Percentiles rank a stretch among this genome's conserved stretches.
These are phyloP conservation scores for Cavia porcellus DNA, from an alignment of 2,113 vertebrate genomes.

Conservation along the genomic window DNA sequence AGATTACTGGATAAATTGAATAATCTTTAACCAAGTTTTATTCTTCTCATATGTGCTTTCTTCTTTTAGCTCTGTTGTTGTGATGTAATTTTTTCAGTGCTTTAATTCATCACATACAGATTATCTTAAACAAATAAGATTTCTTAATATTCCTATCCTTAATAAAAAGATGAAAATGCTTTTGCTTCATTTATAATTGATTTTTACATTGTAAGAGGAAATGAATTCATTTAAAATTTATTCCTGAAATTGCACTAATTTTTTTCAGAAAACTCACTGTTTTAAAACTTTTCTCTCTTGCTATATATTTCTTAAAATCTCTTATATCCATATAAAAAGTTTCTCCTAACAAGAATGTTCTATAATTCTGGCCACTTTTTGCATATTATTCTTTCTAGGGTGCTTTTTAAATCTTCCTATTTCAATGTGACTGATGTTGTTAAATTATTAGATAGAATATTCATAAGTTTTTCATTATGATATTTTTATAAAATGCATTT, in stretches of 20 bases:
- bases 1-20: not conserved
- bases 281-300: not conserved
- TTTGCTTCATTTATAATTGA: not conserved
- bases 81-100: not conserved
- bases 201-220: constrained; percentile 22
- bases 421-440: not conserved
- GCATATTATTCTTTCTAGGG: not conserved
- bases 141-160: constrained; percentile 12
- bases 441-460: not conserved
- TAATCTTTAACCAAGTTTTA: not conserved
- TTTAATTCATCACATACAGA: not conserved
- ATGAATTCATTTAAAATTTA: not conserved
- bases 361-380: not conserved
- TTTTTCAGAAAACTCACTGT: not conserved
- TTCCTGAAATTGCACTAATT: constrained; percentile 16
- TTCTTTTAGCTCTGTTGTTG: not conserved
- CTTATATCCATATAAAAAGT: not conserved
- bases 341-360: not conserved
- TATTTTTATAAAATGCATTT: constrained; percentile 45
- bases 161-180: constrained; percentile 18
- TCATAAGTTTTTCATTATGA: not conserved
- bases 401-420: not conserved
- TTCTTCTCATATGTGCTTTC: not conserved
- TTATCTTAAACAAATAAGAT: not conserved
- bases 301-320: not conserved